These are phyloP conservation scores for Naja naja DNA, from an alignment of 2,113 vertebrate genomes.

Conservation along the genomic window DNA sequence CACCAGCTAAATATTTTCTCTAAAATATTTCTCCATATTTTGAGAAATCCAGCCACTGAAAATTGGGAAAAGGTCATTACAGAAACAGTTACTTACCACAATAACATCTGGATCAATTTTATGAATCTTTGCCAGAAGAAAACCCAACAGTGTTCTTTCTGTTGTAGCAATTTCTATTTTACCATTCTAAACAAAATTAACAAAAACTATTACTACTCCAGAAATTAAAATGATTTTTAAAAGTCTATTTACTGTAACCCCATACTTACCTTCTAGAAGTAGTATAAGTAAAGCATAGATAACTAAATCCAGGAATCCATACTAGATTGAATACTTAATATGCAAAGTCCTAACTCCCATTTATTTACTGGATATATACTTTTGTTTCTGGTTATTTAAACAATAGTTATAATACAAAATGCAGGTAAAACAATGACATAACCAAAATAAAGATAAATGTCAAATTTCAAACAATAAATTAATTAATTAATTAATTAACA, in stretches of 20 bases:
- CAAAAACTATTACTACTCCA: conserved; percentile 50
- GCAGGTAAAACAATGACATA: background rate
- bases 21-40: background rate
- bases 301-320: background rate
- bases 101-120: conserved; percentile 96
- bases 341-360: background rate
- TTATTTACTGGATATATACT: background rate
- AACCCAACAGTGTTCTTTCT: conserved; percentile 91
- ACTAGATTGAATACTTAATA: background rate
- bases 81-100: conserved; percentile 81
- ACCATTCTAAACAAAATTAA: conserved; percentile 78
- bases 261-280: background rate
- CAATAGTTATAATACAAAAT: background rate
- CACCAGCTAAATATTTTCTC: background rate
- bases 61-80: background rate
- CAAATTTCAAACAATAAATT: background rate
- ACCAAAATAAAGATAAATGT: background rate
- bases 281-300: background rate
- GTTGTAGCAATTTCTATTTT: conserved; percentile 90
- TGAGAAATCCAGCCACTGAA: conserved; percentile 19
- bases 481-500: background rate
- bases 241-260: background rate
- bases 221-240: background rate
- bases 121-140: conserved; percentile 95
- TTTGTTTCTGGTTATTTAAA: background rate